A percentile compares a stretch with the other conserved stretches of the same genome.
These are phyloP conservation scores for Enteromius treurensis DNA, from an alignment of 2,797 vertebrate species.

Conservation along the genomic window DNA sequence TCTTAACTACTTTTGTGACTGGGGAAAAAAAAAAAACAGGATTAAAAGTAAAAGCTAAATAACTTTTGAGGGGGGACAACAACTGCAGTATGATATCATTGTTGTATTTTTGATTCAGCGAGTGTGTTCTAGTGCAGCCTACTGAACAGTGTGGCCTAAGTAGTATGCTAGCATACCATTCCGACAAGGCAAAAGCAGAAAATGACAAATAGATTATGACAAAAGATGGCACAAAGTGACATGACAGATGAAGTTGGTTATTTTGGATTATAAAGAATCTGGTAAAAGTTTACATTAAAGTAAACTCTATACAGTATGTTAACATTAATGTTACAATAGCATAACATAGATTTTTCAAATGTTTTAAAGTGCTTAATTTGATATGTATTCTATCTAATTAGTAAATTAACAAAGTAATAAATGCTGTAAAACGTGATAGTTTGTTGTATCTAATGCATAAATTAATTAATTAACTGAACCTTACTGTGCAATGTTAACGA, in stretches of 20 bases:
- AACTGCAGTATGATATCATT: not conserved
- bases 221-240: not conserved
- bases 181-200: not conserved
- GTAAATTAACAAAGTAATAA: not conserved
- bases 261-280: not conserved
- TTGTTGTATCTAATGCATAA: not conserved
- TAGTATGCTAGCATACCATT: not conserved
- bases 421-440: not conserved
- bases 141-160: not conserved
- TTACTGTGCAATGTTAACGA: not conserved
- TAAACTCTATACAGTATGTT: not conserved
- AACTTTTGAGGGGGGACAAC: no score
- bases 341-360: not conserved
- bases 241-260: not conserved
- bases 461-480: not conserved
- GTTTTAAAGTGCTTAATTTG: no score
- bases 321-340: not conserved
- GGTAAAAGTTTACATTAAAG: not conserved
- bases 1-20: not conserved
- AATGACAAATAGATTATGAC: slow-evolving; percentile 5
- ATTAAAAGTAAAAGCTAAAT: no score
- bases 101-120: not conserved
- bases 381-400: no score
- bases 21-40: not conserved
- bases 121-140: not conserved